A percentile compares a stretch with the other conserved stretches of the same genome.
phyloP scores from a whole-genome alignment of 2,113 vertebrate species.

The Calypte anna region DNA sequence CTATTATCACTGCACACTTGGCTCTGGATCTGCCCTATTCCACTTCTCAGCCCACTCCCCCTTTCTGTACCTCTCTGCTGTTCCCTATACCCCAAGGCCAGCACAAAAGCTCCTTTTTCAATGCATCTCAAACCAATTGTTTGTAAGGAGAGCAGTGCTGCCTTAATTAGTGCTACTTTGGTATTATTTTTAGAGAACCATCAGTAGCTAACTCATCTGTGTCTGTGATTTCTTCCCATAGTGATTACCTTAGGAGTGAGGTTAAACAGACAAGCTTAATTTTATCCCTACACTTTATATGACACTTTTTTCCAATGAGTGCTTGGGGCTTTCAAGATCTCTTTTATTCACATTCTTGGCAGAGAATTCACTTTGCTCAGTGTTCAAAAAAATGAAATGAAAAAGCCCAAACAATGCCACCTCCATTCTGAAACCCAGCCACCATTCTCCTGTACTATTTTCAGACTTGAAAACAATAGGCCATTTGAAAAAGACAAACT shows the following conservation, averaged over 20 bases:
- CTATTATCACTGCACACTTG: rapidly evolving
- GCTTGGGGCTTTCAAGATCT: neutral
- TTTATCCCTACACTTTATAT: neutral
- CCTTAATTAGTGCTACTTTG: neutral
- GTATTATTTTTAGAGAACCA: neutral
- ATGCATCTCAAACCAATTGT: neutral
- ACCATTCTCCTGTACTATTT: neutral
- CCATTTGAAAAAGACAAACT: neutral
- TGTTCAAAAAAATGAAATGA: neutral
- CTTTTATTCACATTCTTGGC: neutral
- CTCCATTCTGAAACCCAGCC: neutral
- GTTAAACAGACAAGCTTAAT: neutral
- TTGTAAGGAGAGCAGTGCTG: neutral
- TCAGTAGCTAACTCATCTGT: neutral
- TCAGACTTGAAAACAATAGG: neutral
- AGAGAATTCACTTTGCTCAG: neutral
- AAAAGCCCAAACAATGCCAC: neutral
- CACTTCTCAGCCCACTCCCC: neutral
- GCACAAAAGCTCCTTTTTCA: neutral
- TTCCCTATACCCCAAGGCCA: neutral
- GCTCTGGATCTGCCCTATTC: neutral
- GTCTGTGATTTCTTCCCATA: neutral
- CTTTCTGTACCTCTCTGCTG: neutral
- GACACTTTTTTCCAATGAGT: neutral
- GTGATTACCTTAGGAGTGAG: neutral